Conservation (phyloP, 1,140 invertebrate genomes). For the Microvelia longipes region DNA sequence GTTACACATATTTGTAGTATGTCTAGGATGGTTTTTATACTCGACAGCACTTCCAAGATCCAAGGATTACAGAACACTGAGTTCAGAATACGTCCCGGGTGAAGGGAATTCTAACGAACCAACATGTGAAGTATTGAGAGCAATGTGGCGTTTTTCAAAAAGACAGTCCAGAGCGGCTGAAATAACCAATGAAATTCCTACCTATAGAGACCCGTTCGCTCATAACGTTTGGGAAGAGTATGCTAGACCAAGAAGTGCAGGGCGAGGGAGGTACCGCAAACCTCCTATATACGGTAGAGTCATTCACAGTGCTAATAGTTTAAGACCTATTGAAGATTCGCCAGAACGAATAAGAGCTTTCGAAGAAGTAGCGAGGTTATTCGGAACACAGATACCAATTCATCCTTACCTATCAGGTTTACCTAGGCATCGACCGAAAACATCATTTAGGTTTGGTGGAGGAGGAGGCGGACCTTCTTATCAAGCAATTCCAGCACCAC, state of each 20-base stretch:
- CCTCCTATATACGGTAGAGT: constrained; percentile 42
- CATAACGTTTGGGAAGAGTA: constrained; percentile 56
- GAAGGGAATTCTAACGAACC: constrained; percentile 41
- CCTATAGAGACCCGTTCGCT: constrained; percentile 59
- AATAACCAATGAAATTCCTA: constrained; percentile 66
- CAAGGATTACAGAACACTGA: constrained; percentile 8
- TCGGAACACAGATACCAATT: too few species aligned
- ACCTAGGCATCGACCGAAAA: neutral
- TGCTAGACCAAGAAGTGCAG: constrained; percentile 11
- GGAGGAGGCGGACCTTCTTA: neutral
- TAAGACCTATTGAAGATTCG: constrained; percentile 28
- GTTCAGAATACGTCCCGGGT: constrained; percentile 8
- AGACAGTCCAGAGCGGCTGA: constrained; percentile 70
- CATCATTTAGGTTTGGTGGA: neutral
- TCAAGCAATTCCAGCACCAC: constrained; percentile 28
- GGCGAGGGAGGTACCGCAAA: constrained; percentile 21
- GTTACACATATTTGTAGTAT: constrained; percentile 15
- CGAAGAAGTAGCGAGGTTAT: constrained; percentile 28
- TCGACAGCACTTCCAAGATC: constrained; percentile 12
- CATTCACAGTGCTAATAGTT: constrained; percentile 38
- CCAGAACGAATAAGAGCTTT: constrained; percentile 28
- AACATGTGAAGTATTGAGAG: constrained; percentile 66
- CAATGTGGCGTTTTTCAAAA: constrained; percentile 83
- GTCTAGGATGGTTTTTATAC: constrained; percentile 12
- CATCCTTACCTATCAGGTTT: too few species aligned